A percentile compares a stretch with the other conserved stretches of the same genome.
These are phyloP conservation scores for Lophura swinhoii DNA, from an alignment of 2,797 vertebrate genomes.

Conservation along the genomic window DNA sequence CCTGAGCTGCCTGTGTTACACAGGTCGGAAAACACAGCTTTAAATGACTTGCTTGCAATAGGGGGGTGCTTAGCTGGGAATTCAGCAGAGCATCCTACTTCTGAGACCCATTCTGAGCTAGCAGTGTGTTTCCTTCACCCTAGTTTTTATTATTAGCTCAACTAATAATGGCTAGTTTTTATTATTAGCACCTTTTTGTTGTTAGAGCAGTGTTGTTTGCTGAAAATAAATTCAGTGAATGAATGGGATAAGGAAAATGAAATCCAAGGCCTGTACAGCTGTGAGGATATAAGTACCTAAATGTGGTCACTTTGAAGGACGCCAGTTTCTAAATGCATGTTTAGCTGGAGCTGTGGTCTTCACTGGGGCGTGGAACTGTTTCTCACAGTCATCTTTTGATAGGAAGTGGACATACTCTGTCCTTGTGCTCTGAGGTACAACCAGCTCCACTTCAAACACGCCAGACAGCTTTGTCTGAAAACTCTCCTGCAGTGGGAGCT, in stretches of 20 bases:
- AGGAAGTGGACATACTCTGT: background rate
- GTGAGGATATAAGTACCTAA: background rate
- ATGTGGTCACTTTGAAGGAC: background rate
- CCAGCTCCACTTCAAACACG: background rate
- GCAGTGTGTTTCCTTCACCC: background rate
- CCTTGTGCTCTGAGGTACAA: background rate
- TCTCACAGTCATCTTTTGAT: background rate
- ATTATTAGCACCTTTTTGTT: constrained; percentile 29
- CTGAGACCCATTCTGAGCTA: background rate
- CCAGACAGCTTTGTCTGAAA: background rate
- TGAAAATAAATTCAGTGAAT: background rate
- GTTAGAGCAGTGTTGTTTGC: background rate
- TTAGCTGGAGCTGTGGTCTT: background rate
- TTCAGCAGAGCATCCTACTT: background rate
- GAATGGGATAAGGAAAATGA: background rate
- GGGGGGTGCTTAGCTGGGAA: background rate
- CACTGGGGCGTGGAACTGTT: background rate
- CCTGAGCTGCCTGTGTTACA: background rate
- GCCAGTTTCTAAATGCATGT: background rate
- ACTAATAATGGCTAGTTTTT: constrained; percentile 6
- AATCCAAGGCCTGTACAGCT: background rate
- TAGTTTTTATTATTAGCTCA: constrained; percentile 9
- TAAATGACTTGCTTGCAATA: background rate
- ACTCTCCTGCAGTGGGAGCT: background rate
- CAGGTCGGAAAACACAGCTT: background rate